Evolutionary conservation across 2,113 vertebrate genomes (phyloP).

Genomic region (Tachuris rubrigastra): DNA sequence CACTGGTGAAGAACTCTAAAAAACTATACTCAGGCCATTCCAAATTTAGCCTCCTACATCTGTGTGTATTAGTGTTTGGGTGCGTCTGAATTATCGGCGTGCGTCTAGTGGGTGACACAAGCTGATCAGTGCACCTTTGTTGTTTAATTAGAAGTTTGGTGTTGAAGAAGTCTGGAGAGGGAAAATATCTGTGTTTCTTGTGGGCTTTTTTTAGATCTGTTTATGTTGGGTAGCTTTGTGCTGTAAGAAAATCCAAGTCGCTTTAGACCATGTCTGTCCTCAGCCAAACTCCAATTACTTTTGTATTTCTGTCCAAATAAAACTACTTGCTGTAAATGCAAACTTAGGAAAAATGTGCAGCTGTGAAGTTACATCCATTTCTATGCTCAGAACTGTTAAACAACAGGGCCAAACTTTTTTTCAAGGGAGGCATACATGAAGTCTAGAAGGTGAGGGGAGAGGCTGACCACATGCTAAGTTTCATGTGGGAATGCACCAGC

Average conservation of each 20-base stretch:
- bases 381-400: neutral
- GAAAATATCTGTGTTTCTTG: neutral
- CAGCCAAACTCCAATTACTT: conserved; percentile 42
- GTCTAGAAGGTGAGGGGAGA: rapidly evolving
- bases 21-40: neutral
- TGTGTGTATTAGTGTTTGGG: conserved; percentile 29
- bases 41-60: conserved; percentile 8
- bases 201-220: conserved; percentile 2
- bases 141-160: neutral
- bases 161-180: neutral
- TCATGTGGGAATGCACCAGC: rapidly evolving
- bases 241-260: neutral
- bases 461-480: neutral
- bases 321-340: neutral
- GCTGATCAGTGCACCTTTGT: neutral
- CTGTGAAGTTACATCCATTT: conserved; percentile 21
- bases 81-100: neutral
- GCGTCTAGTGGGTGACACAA: neutral
- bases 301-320: conserved; percentile 41
- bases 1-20: neutral
- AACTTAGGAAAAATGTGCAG: conserved; percentile 19
- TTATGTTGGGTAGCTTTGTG: neutral
- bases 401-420: rapidly evolving
- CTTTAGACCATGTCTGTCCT: neutral
- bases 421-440: neutral